Evolutionary conservation across 2,888 invertebrate genomes (phyloP).

Genomic region (Spilarctia lutea): DNA sequence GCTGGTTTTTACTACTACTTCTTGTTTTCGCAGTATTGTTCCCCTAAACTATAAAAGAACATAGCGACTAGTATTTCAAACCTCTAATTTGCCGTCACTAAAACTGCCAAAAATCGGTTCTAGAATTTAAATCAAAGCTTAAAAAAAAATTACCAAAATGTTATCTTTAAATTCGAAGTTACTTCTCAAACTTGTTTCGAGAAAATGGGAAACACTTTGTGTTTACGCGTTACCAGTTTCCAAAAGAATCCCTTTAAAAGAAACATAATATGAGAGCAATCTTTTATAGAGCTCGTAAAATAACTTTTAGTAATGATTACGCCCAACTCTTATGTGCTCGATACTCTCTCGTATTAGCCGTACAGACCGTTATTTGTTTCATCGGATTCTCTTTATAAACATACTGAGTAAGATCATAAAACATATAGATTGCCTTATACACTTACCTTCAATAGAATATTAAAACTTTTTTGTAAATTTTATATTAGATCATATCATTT

Average conservation of each 20-base stretch:
- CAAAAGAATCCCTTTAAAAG: conserved; percentile 37
- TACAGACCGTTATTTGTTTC: conserved; percentile 8
- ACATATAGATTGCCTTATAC: conserved; percentile 6
- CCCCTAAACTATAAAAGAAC: too few species aligned
- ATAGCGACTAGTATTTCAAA: too few species aligned
- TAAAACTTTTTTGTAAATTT: not conserved
- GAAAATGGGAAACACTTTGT: conserved; percentile 16
- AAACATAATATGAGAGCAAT: conserved; percentile 44
- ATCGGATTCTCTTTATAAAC: conserved; percentile 10
- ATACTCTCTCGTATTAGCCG: conserved; percentile 11
- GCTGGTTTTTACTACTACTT: too few species aligned
- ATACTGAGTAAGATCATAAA: conserved; percentile 9
- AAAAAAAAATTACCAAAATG: not conserved
- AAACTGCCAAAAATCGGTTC: too few species aligned
- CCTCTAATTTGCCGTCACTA: too few species aligned
- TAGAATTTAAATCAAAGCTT: not conserved
- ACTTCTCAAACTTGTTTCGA: not conserved
- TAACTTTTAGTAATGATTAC: conserved; percentile 33
- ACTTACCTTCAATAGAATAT: not conserved
- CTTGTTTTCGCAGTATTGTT: too few species aligned
- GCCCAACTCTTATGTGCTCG: conserved; percentile 3
- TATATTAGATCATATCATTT: not conserved
- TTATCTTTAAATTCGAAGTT: not conserved
- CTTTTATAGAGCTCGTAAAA: conserved; percentile 48
- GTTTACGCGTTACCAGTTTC: conserved; percentile 30